Evolutionary conservation across 2,113 vertebrate genomes (phyloP).

Genomic region (Hystrix brachyura): DNA sequence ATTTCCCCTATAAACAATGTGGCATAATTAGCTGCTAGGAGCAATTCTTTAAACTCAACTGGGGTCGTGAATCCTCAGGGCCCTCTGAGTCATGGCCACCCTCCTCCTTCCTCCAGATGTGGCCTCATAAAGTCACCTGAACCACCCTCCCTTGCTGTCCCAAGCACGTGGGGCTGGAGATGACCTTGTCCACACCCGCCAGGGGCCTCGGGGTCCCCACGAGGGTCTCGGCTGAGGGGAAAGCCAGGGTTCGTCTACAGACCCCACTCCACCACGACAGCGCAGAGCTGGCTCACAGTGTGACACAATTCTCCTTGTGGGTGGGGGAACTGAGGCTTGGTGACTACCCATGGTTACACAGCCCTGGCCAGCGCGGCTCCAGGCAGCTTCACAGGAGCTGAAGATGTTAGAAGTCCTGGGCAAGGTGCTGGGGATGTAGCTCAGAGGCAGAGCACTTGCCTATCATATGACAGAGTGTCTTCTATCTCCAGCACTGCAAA

Average conservation of each 20-base stretch:
- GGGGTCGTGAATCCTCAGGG: neutral
- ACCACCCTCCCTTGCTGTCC: too few species aligned
- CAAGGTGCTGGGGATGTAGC: neutral
- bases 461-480: too few species aligned
- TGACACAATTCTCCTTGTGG: neutral
- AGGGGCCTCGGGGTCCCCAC: rapidly evolving
- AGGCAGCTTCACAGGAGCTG: neutral
- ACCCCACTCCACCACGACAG: neutral
- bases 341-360: neutral
- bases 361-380: neutral
- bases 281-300: neutral
- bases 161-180: neutral
- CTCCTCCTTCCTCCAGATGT: neutral
- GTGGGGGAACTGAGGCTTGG: neutral
- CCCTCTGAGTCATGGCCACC: neutral
- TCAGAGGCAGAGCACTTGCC: too few species aligned
- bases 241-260: rapidly evolving
- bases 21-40: neutral
- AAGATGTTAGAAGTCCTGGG: neutral
- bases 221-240: neutral
- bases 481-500: too few species aligned
- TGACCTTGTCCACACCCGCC: rapidly evolving
- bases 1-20: neutral
- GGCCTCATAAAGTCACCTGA: neutral
- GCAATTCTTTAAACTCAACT: neutral